Percentiles rank a stretch among this genome's conserved stretches.
Evolutionary conservation across 2,113 vertebrate genomes (phyloP).

Genomic region (Lates calcarifer): DNA sequence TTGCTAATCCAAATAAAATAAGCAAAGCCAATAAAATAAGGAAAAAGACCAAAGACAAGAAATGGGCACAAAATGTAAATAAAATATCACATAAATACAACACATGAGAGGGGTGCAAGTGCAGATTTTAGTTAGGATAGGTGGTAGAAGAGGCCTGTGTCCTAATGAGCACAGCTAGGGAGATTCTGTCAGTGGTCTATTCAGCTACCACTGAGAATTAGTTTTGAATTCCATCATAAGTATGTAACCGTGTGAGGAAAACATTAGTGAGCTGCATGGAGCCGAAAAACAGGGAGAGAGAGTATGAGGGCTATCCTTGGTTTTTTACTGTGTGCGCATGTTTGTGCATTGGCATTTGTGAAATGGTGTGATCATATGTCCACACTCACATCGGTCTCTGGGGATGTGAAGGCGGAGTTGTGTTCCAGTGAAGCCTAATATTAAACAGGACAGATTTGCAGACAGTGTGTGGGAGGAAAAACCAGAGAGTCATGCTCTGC

Average conservation of each 20-base stretch:
- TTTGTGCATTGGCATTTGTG: not conserved
- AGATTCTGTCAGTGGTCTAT: not conserved
- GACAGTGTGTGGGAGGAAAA: constrained; percentile 42
- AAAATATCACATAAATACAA: too few species aligned
- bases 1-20: too few species aligned
- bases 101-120: too few species aligned
- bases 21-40: too few species aligned
- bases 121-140: too few species aligned
- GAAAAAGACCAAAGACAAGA: too few species aligned
- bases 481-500: constrained; percentile 20
- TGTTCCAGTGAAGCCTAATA: constrained; percentile 41
- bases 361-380: constrained; percentile 27
- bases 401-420: constrained; percentile 27
- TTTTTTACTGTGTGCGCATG: not conserved
- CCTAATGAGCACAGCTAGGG: not conserved
- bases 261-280: not conserved
- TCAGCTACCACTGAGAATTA: not conserved
- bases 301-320: too few species aligned
- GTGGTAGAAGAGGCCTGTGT: not conserved
- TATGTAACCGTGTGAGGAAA: too few species aligned
- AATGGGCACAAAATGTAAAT: too few species aligned
- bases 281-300: not conserved
- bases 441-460: constrained; percentile 40
- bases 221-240: not conserved
- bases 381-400: constrained; percentile 14